These are phyloP conservation scores for Nipponacmea schrenckii DNA, from an alignment of 2,888 invertebrate genomes.

Conservation along the genomic window DNA sequence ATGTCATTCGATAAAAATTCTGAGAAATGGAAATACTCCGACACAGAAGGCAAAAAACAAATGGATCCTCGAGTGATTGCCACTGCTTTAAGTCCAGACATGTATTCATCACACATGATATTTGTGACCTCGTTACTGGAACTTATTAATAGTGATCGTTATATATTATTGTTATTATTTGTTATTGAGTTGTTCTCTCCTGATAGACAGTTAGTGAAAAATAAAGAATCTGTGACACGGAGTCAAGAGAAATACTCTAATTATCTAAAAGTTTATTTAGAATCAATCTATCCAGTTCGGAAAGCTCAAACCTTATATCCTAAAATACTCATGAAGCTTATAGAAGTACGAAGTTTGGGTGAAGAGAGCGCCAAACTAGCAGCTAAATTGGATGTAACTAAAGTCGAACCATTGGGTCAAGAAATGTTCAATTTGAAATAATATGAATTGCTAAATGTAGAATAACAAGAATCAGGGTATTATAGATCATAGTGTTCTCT, in stretches of 20 bases:
- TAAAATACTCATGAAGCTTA: constrained; percentile 67
- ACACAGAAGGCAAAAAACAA: constrained; percentile 28
- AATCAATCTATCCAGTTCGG: constrained; percentile 78
- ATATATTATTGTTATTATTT: constrained; percentile 65
- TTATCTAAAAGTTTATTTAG: constrained; percentile 82
- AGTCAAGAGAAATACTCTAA: constrained; percentile 77
- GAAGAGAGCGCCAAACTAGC: constrained; percentile 56
- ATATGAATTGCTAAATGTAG: neutral
- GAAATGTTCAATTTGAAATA: constrained; percentile 53
- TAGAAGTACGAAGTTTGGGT: constrained; percentile 66
- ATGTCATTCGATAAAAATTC: constrained; percentile 64
- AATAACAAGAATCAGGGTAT: no score
- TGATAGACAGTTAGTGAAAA: constrained; percentile 63
- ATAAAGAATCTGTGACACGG: constrained; percentile 55
- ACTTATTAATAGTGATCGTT: constrained; percentile 66
- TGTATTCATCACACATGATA: constrained; percentile 67
- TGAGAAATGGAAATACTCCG: constrained; percentile 46
- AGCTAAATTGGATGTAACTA: constrained; percentile 48
- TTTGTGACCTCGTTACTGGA: constrained; percentile 67
- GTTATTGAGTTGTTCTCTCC: constrained; percentile 69
- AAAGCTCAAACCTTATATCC: constrained; percentile 77
- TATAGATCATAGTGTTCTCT: no score
- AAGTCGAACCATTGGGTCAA: constrained; percentile 56
- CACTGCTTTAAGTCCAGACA: constrained; percentile 50
- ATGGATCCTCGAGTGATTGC: constrained; percentile 47